Base-by-base conservation (phyloP, 2,888 invertebrate species). In the Zonitis immaculata region DNA sequence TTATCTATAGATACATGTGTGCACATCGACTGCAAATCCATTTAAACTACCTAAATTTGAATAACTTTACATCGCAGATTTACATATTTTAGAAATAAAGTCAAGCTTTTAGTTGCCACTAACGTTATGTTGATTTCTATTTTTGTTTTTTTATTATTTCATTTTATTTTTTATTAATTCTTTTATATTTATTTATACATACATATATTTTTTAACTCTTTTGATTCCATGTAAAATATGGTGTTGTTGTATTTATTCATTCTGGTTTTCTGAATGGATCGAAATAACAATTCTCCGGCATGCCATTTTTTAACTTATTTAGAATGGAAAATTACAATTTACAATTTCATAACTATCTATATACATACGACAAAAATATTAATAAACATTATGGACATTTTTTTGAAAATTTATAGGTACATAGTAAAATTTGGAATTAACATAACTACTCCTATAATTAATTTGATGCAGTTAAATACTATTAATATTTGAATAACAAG, bases 1-100 rank as follows among this genome's bases (percentile, higher is more conserved):
- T 22, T 45, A 45, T 45, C 28, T 30, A n/a, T 30, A 45, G 28
- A 45, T 45, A 16, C 27, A 45, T 45, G 26, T 26, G 26, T 43
- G 25, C 26, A 22, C 26, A 43, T 43, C 26, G 26, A 43, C 43
- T 26, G 22, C 43, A 26, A 26, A 22, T 43, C 43, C 22, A 26
- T 43, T 26, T 43, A 43, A 43, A 43, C 14, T 26, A 43, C 12
- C 26, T 43, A 43, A 43, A 35, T 35, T 35, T 35, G 35, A 35
- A 35, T 35, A 35, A 35, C 35, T 35, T 35, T 35, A 18, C 35
- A 35, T 35, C 16, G 35, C 35, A 35, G 35, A 35, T 35, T 35
- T 35, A 35, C 35, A 35, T 35, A 35, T 35, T 35, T 35, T 35
- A 35, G 35, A 35, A 35, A 35, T 35, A 35, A 35, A 35, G 35